Evolutionary conservation across 2,797 vertebrate genomes (phyloP), one percentile per base, ranked within the genome.

Genomic region (Australoheros facetus): DNA sequence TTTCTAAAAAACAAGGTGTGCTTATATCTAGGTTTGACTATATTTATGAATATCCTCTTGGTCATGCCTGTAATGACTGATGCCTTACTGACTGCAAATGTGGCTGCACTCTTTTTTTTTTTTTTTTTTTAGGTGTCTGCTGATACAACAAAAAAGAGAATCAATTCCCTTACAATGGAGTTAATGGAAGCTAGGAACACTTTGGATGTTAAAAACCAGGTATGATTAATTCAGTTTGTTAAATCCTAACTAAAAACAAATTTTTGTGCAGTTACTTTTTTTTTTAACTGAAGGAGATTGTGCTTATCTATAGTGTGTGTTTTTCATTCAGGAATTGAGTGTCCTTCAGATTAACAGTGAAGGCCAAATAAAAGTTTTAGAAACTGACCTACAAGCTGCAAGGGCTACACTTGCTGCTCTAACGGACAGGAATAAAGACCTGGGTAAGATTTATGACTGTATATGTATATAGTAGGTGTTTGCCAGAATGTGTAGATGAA

Each of bases 1-100:
- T 94, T 98, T 7, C 92, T 99, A 0, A 99, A 98, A 90, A 96
- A 96, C 81, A 99, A 99, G 97, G 98, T 99, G 88, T 32, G 74
- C 9, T 55, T 73, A 39, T 37, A 23, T 14, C 30, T 8, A 12
- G 7, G 2, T 4, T 16, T 62, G 32, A 5, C 10, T 73, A 3
- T 69, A 32, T 30, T 69, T 30, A 30, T 5, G 30, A 30, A 51
- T n/a, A n/a, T 23, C 0, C 0, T 51, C 10, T n/a, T 54, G 8
- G 2, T 54, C n/a, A 54, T 54, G n/a, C 4, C n/a, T 21, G 53
- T n/a, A 66, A 28, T 66, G 26, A 6, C 6, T 1, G 23, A 1
- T n/a, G 16, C 7, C 48, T 51, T 19, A 3, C 16, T 51, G 48
- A 62, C 30, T 6, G 12, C 7, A 21, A 4, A 6, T 56, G 21